A percentile compares a stretch with the other conserved stretches of the same genome.
These are phyloP conservation scores for Spinus olivaceus DNA, from an alignment of 2,797 vertebrate species.

Conservation along the genomic window DNA sequence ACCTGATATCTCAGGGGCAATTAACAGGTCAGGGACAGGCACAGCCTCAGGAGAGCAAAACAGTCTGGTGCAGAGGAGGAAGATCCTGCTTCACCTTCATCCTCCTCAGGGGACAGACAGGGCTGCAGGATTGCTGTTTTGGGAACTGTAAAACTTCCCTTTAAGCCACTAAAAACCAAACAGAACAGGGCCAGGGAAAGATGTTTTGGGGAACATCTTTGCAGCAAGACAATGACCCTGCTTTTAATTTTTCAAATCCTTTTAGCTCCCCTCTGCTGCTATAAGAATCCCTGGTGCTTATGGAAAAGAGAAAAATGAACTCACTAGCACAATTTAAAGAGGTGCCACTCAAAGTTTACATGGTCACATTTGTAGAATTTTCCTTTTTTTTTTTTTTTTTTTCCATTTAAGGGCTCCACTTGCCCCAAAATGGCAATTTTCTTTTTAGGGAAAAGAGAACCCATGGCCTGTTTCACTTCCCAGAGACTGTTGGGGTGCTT, in stretches of 20 bases:
- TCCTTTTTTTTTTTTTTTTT: not conserved
- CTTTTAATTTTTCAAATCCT: not conserved
- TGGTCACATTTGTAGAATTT: not conserved
- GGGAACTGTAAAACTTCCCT: not conserved
- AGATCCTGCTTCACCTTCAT: not conserved
- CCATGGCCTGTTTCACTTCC: not conserved
- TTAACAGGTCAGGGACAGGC: slow-evolving; percentile 52
- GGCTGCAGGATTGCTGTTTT: not conserved
- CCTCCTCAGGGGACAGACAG: not conserved
- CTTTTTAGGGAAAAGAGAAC: not conserved
- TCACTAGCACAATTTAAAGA: not conserved
- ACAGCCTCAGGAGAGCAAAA: not conserved
- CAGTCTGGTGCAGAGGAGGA: slow-evolving; percentile 1
- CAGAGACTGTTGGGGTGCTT: not conserved
- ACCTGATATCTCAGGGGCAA: slow-evolving; percentile 44
- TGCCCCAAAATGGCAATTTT: not conserved
- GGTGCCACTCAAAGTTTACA: not conserved
- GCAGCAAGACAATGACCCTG: not conserved
- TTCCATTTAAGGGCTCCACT: not conserved
- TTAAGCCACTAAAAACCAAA: not conserved
- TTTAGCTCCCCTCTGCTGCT: not conserved
- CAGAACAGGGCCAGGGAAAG: not conserved
- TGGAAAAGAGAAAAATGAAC: not conserved
- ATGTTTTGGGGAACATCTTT: not conserved
- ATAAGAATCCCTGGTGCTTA: not conserved